Evolutionary conservation across 2,888 invertebrate genomes (phyloP).

Genomic region (Tipula lateralis): DNA sequence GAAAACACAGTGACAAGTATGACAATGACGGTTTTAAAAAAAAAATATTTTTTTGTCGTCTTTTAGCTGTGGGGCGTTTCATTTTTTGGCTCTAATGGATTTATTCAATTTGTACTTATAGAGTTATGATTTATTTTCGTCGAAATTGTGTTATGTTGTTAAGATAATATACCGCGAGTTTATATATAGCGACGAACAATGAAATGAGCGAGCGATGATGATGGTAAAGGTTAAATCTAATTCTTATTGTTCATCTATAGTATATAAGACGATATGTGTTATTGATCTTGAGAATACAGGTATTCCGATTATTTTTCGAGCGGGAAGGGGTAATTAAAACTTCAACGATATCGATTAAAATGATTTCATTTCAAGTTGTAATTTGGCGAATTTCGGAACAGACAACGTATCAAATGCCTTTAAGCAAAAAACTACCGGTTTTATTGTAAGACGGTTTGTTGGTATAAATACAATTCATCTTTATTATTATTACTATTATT

Average conservation of each 20-base stretch:
- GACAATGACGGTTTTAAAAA: neutral
- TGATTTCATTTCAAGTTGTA: neutral
- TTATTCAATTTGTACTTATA: constrained; percentile 19
- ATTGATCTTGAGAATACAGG: neutral
- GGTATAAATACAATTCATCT: neutral
- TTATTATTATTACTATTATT: neutral
- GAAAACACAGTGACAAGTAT: neutral
- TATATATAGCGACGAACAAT: neutral
- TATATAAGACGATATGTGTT: neutral
- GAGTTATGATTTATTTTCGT: neutral
- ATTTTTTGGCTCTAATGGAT: neutral
- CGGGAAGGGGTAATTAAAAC: neutral
- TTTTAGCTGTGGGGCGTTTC: neutral
- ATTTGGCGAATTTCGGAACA: neutral
- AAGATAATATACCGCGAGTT: neutral
- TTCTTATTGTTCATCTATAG: neutral
- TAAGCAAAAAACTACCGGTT: constrained; percentile 7
- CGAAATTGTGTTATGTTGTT: neutral
- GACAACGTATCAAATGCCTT: neutral
- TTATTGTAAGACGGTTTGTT: neutral
- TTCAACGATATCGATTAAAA: neutral
- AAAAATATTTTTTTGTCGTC: neutral
- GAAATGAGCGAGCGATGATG: neutral
- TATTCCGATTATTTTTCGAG: neutral
- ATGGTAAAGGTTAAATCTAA: neutral